phyloP scores from a whole-genome alignment of 2,797 vertebrate species.

The Agapornis canus region DNA sequence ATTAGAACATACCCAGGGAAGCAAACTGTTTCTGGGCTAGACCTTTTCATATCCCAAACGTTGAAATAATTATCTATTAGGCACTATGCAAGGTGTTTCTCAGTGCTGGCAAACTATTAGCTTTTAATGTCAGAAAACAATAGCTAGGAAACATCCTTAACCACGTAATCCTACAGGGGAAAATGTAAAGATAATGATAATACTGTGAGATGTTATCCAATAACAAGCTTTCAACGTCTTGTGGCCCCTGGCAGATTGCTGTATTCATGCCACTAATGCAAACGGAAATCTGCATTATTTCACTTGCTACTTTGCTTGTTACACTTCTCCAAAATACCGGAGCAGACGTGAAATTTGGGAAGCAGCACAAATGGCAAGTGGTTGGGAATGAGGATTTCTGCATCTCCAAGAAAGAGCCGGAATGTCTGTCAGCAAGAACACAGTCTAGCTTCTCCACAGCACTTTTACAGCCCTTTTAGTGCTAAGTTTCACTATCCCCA shows the following conservation, averaged over 20 bases:
- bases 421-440: background rate
- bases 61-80: conserved; percentile 3
- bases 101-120: conserved; percentile 59
- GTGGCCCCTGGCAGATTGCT: background rate
- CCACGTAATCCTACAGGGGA: background rate
- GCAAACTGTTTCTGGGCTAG: background rate
- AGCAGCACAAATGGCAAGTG: background rate
- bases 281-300: background rate
- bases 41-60: background rate
- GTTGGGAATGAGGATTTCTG: background rate
- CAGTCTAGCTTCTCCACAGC: background rate
- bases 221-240: background rate
- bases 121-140: conserved; percentile 53
- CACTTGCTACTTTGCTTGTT: background rate
- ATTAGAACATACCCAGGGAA: conserved; percentile 25
- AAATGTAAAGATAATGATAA: conserved; percentile 21
- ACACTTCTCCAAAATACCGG: background rate
- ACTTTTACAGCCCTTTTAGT: background rate
- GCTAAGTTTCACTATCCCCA: background rate
- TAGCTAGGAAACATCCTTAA: background rate
- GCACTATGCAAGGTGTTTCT: background rate
- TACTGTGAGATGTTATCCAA: background rate
- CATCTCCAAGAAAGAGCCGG: background rate
- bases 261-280: background rate
- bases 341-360: background rate